Percentiles rank a stretch among this genome's conserved stretches.
Evolutionary conservation across 2,797 vertebrate genomes (phyloP).

Genomic region (Pseudochaenichthys georgianus): DNA sequence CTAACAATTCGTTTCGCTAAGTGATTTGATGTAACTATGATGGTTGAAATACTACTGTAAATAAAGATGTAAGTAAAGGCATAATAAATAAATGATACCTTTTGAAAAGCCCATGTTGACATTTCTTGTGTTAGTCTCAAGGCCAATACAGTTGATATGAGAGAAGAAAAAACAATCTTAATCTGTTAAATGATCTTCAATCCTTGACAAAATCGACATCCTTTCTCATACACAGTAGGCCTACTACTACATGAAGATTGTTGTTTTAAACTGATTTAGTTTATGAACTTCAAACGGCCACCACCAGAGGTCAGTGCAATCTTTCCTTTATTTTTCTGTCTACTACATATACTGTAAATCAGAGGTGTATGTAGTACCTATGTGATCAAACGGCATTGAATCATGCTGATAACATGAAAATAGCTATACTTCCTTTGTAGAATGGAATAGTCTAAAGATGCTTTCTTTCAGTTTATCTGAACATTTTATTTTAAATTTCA

Average conservation of each 20-base stretch:
- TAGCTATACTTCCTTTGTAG: not conserved
- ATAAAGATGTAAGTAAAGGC: slow-evolving; percentile 80
- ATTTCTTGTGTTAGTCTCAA: not conserved
- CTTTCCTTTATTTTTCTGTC: not conserved
- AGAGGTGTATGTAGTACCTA: not conserved
- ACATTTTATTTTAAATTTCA: no score
- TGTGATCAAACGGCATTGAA: slow-evolving; percentile 14
- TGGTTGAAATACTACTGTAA: slow-evolving; percentile 76
- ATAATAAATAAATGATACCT: slow-evolving; percentile 70
- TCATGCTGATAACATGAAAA: not conserved
- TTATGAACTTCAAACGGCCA: not conserved
- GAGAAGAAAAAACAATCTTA: no score
- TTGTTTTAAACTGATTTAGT: not conserved
- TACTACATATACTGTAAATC: no score
- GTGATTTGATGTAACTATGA: slow-evolving; percentile 39
- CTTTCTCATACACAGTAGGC: no score
- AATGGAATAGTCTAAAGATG: not conserved
- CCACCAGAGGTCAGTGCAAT: slow-evolving; percentile 71
- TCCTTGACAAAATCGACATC: no score
- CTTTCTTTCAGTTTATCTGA: not conserved
- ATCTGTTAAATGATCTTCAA: no score
- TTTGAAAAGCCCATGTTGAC: slow-evolving; percentile 51
- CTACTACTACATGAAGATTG: no score
- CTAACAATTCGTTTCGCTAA: slow-evolving; percentile 49
- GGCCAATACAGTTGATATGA: not conserved